phyloP scores from a whole-genome alignment of 2,888 invertebrate genomes.

The Cerastoderma edule region DNA sequence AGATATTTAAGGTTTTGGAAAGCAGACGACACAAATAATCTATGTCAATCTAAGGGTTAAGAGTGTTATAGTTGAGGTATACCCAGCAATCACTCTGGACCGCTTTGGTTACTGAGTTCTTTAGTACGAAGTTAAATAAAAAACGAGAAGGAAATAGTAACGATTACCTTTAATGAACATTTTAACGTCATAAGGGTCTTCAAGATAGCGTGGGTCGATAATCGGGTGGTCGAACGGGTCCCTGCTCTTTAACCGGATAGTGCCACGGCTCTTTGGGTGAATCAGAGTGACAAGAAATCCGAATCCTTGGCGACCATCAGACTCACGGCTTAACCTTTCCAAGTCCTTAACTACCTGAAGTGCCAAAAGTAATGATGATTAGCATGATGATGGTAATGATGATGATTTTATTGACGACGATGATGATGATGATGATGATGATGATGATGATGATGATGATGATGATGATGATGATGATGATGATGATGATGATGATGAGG shows the following conservation, averaged over 20 bases:
- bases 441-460: conserved; percentile 5
- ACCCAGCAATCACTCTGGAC: not conserved
- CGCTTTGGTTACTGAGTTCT: not conserved
- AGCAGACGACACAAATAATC: too few species aligned
- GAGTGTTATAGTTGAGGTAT: not conserved
- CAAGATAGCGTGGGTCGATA: conserved; percentile 10
- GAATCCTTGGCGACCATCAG: not conserved
- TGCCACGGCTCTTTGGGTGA: conserved; percentile 18
- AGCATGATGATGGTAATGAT: not conserved
- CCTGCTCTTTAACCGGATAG: conserved; percentile 7
- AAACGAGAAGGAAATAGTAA: not conserved
- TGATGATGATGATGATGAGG: too few species aligned
- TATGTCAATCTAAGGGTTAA: not conserved
- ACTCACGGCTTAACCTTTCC: not conserved
- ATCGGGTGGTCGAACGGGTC: conserved; percentile 10
- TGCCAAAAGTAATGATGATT: not conserved
- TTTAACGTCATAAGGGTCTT: conserved; percentile 14
- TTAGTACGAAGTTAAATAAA: not conserved
- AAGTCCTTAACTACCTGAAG: not conserved
- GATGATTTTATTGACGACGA: not conserved
- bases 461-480: not conserved
- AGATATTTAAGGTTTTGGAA: too few species aligned
- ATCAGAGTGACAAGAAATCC: not conserved
- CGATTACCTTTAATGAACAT: conserved; percentile 1
- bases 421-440: conserved; percentile 5